These are phyloP conservation scores for Epiblema foenella DNA, from an alignment of 2,888 invertebrate genomes.

Conservation along the genomic window DNA sequence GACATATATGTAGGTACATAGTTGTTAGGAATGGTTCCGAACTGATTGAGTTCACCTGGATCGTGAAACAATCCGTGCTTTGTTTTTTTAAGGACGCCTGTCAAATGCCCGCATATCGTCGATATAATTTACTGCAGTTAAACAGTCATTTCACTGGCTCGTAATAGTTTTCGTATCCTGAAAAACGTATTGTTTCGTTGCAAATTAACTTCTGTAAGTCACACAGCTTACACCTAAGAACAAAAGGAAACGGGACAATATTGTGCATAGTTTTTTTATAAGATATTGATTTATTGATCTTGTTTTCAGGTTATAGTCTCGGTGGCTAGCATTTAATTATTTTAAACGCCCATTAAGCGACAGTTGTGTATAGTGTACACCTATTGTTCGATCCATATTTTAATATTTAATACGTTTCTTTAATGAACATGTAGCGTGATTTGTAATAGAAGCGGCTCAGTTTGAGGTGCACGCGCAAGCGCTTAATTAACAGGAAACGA, in stretches of 20 bases:
- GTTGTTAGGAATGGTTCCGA: no score
- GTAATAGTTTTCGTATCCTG: background rate
- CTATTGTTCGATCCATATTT: background rate
- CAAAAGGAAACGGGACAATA: no score
- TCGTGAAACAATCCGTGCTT: background rate
- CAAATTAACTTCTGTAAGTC: background rate
- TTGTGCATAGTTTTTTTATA: background rate
- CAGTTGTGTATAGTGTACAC: background rate
- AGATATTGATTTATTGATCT: background rate
- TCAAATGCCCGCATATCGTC: background rate
- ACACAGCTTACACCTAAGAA: background rate
- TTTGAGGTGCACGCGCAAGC: background rate
- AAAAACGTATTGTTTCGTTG: background rate
- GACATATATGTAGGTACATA: no score
- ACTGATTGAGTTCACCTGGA: background rate
- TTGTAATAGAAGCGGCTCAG: slow-evolving; percentile 30
- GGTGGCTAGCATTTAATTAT: background rate
- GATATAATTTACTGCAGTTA: slow-evolving; percentile 2
- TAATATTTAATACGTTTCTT: background rate
- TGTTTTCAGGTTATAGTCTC: slow-evolving; percentile 2
- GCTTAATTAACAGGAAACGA: slow-evolving; percentile 35
- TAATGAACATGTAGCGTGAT: slow-evolving; percentile 38
- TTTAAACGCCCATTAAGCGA: background rate
- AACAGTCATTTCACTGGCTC: background rate
- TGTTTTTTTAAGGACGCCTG: background rate